Evolutionary conservation across 2,797 vertebrate genomes (phyloP), one percentile per base, ranked within the genome.

Genomic region (Odontamblyopus lacepedii): DNA sequence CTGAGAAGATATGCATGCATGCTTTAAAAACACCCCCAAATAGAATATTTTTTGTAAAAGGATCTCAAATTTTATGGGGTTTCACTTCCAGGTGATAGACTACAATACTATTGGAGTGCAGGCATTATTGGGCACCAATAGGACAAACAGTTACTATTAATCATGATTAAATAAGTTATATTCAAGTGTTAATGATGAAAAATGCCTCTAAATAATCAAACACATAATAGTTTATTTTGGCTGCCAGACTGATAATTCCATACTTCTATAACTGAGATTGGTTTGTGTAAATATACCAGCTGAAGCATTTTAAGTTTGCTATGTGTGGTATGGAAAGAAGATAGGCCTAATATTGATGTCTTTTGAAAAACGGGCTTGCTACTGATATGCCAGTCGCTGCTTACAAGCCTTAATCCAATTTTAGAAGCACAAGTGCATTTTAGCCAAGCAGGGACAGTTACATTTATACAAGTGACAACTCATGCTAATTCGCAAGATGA

Each of bases 401-500:
- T 92, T 92, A 90, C 87, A 61, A 87, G 92, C 60, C 84, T 74
- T 71, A 88, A 89, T 93, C 91, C 90, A 92, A 91, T 92, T 93
- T 93, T 93, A 93, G 92, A 91, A 88, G 73, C 87, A 85, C 71
- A 74, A 82, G 83, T 79, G 70, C 72, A 67, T 91, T 91, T 91
- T 81, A 80, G 76, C 78, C 80, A 67, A 71, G 63, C 71, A 70
- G 63, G 69, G 74, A 56, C 68, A 74, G 87, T 83, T 87, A 77
- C 76, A 84, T 84, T 80, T 83, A 86, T 69, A 73, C 79, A 73
- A 8, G n/a, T 76, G 73, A 75, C 55, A 89, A 73, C 71, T 74
- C 68, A 70, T 68, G 67, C 69, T 84, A 65, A 50, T 48, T 65
- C 23, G 65, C 27, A 53, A 67, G 65, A 67, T 53, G 38, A 38